A percentile compares a stretch with the other conserved stretches of the same genome.
phyloP scores from a whole-genome alignment of 2,797 vertebrate species.

The Sebastes trivittatus region DNA sequence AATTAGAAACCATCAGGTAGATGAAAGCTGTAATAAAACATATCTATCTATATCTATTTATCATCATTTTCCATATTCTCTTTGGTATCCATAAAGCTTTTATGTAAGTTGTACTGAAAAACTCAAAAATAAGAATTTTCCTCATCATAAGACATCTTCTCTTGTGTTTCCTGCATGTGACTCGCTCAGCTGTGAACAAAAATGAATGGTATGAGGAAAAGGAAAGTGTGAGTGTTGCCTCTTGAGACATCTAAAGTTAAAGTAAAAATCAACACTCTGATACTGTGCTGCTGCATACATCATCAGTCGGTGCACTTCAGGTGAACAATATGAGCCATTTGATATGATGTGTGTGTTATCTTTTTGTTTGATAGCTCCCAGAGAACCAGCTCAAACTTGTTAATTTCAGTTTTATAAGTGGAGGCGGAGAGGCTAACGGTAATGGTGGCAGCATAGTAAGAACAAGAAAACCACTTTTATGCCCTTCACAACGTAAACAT shows the following conservation, averaged over 20 bases:
- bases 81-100: rapidly evolving
- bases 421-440: background rate
- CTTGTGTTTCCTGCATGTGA: background rate
- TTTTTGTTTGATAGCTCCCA: background rate
- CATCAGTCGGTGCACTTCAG: background rate
- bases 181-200: slow-evolving; percentile 39
- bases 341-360: background rate
- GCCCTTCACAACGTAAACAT: background rate
- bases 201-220: slow-evolving; percentile 11
- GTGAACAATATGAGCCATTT: background rate
- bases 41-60: too few relatives aligned
- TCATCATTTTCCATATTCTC: background rate
- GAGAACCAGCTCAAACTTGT: background rate
- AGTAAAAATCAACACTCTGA: slow-evolving; percentile 7
- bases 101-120: background rate
- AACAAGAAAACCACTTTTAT: background rate
- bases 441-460: background rate
- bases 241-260: slow-evolving; percentile 30
- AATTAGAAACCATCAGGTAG: background rate
- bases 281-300: background rate
- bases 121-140: background rate
- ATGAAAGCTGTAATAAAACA: background rate
- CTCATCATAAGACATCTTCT: background rate
- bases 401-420: slow-evolving; percentile 14
- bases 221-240: slow-evolving; percentile 33